Evolutionary conservation across 2,797 vertebrate species (phyloP).

Genomic region (Triplophysa bombifrons): DNA sequence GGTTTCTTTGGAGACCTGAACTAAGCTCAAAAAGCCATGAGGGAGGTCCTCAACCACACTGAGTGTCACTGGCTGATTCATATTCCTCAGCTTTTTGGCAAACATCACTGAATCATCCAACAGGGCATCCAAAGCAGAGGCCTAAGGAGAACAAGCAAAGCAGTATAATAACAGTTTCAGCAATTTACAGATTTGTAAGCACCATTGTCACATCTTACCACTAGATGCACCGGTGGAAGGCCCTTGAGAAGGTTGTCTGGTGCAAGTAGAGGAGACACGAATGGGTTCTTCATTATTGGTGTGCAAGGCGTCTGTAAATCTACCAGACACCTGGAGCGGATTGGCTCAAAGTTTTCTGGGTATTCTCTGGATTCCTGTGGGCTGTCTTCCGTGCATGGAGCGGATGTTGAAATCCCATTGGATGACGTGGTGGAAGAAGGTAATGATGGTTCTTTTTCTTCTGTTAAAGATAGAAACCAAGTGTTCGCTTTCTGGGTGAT

Average conservation of each 20-base stretch:
- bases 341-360: constrained; percentile 81
- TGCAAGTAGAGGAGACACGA: constrained; percentile 87
- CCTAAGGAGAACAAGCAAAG: constrained; percentile 66
- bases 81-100: constrained; percentile 81
- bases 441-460: constrained; percentile 47
- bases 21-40: constrained; percentile 89
- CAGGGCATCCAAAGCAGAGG: constrained; percentile 86
- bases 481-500: constrained; percentile 81
- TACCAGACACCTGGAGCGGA: constrained; percentile 74
- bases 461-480: constrained; percentile 84
- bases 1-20: constrained; percentile 81
- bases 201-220: constrained; percentile 75
- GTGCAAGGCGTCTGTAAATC: constrained; percentile 67
- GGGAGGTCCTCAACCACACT: constrained; percentile 86
- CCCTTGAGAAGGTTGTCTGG: constrained; percentile 78
- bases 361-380: constrained; percentile 62
- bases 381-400: background rate
- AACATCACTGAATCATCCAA: constrained; percentile 92
- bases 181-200: background rate
- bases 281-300: constrained; percentile 84
- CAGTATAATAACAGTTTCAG: background rate
- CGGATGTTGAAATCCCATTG: background rate
- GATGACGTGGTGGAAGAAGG: background rate
- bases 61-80: constrained; percentile 81
- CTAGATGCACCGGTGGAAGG: constrained; percentile 84